Conservation (phyloP, 2,113 vertebrate species). For the Perca schrenkii region DNA sequence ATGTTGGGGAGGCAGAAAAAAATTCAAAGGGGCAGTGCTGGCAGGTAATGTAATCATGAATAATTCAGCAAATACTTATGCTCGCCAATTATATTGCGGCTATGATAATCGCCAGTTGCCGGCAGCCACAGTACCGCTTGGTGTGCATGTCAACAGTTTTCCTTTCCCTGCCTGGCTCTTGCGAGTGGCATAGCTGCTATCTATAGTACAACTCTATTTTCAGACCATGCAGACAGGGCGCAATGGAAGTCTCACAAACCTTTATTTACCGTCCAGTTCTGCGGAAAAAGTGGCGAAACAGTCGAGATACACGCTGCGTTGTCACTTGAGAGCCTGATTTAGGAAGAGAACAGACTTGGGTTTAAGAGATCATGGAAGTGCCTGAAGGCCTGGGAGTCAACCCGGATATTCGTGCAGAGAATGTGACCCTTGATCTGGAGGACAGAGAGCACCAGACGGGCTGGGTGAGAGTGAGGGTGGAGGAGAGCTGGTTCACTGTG, state of each 20-base stretch:
- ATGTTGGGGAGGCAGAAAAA: conserved; percentile 3
- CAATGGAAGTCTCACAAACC: conserved; percentile 66
- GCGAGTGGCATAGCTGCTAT: conserved; percentile 77
- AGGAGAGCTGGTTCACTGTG: conserved; percentile 86
- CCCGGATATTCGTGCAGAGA: conserved; percentile 33
- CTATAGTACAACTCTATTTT: conserved; percentile 84
- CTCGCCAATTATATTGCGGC: conserved; percentile 42
- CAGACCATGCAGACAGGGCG: conserved; percentile 68
- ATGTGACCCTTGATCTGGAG: conserved; percentile 33
- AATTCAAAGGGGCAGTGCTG: conserved; percentile 17
- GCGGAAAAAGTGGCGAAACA: conserved; percentile 55
- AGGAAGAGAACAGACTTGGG: conserved; percentile 22
- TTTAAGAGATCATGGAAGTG: conserved; percentile 75
- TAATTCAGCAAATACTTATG: conserved; percentile 42
- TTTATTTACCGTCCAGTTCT: conserved; percentile 65
- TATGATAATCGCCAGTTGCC: conserved; percentile 62
- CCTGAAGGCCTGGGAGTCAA: conserved; percentile 47
- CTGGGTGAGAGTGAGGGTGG: conserved; percentile 87
- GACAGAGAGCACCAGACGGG: conserved; percentile 33
- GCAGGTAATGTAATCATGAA: conserved; percentile 39
- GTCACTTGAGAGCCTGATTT: conserved; percentile 42
- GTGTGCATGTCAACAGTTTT: conserved; percentile 69
- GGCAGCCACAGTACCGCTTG: conserved; percentile 36
- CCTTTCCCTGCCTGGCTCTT: conserved; percentile 65
- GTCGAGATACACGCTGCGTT: conserved; percentile 36